These are phyloP conservation scores for Berghia stephanieae DNA, from an alignment of 1,140 invertebrate species.

Conservation along the genomic window DNA sequence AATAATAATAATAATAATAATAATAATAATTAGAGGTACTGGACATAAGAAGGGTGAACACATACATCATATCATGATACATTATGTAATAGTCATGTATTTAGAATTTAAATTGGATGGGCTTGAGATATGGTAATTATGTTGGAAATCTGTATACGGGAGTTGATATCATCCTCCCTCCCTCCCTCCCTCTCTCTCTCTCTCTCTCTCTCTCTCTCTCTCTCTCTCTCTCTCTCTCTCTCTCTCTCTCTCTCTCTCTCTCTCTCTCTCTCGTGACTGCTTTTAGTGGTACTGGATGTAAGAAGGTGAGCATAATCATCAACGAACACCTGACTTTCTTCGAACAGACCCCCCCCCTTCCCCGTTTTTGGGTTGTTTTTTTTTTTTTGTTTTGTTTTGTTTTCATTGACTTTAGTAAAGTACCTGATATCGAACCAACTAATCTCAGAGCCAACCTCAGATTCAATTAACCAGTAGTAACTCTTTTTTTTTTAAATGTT, in stretches of 20 bases:
- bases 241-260: background rate
- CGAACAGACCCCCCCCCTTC: background rate
- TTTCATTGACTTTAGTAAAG: background rate
- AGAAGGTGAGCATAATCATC: no score
- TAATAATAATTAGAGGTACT: background rate
- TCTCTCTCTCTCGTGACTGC: background rate
- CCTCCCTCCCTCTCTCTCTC: background rate
- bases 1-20: background rate
- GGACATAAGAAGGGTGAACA: no score
- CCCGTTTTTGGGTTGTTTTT: background rate
- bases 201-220: background rate
- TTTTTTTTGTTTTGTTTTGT: background rate
- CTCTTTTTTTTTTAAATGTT: no score
- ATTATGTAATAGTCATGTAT: background rate
- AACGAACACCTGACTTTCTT: background rate
- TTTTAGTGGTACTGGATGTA: no score
- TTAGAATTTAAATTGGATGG: background rate
- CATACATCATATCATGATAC: no score
- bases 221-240: background rate
- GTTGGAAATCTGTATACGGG: background rate
- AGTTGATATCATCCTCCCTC: background rate
- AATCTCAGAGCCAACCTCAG: no score
- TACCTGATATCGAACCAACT: no score
- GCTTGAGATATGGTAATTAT: background rate
- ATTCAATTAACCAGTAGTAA: no score